Conservation (phyloP, 2,888 invertebrate genomes). For the Orchesellides sinensis region DNA sequence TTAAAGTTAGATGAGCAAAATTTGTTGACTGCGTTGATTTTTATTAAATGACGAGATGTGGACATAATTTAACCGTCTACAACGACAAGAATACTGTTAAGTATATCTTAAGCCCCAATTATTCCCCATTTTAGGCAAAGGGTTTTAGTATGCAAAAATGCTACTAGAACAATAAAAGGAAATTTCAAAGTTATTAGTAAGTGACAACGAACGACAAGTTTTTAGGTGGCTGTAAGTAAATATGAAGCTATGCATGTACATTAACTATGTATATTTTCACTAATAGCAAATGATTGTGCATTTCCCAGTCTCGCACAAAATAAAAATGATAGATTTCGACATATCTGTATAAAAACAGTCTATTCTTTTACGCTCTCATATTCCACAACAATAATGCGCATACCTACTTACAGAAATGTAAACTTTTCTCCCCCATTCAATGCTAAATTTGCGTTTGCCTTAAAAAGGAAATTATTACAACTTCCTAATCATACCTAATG, state of each 20-base stretch:
- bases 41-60: no score
- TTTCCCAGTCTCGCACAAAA: background rate
- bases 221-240: no score
- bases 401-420: no score
- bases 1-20: no score
- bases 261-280: no score
- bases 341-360: background rate
- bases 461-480: constrained; percentile 75
- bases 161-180: background rate
- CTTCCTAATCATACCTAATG: constrained; percentile 75
- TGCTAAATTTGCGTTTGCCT: constrained; percentile 59
- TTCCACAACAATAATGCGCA: background rate
- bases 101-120: background rate
- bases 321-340: background rate
- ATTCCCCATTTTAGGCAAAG: background rate
- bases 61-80: no score
- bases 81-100: no score
- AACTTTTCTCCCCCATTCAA: constrained; percentile 13
- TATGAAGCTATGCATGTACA: background rate
- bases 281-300: background rate
- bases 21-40: no score
- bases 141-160: background rate
- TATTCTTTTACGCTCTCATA: background rate
- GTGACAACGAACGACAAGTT: no score
- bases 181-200: background rate